Evolutionary conservation across 2,113 vertebrate species (phyloP), one percentile per base, ranked within the genome.

Genomic region (Mirounga angustirostris): DNA sequence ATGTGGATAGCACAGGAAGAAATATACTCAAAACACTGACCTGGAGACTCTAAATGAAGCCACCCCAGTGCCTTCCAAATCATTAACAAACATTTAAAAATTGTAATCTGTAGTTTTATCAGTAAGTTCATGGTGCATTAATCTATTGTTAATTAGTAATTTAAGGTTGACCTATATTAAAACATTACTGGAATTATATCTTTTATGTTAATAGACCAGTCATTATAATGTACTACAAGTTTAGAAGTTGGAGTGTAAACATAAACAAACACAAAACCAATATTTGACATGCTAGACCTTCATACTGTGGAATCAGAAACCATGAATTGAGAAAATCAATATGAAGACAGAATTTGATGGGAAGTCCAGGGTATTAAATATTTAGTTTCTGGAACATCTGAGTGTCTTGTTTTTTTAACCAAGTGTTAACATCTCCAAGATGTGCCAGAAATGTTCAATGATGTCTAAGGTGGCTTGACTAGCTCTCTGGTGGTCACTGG

Each of bases 401-500:
- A 52, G 21, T 58, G 14, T 21, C 52, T 90, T 88, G 54, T 63
- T 52, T 18, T 50, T 83, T 56, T 61, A 96, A 82, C 1, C 58
- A 93, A 52, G 28, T 71, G 18, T 82, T 86, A n/a, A 54, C 33
- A 56, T 96, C 59, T 40, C 12, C 90, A 52, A 58, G 5, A 40
- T 91, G 73, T 67, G 90, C 40, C 52, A 84, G 56, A 97, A 63
- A 52, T 26, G 14, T 22, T 97, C 88, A 97, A 13, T 28, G 65
- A 46, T 54, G 2, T 79, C 82, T 63, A 89, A 93, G 52, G n/a
- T 43, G 50, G 19, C 91, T 96, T 96, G 73, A 96, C 84, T 56
- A 93, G 85, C 67, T 89, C 40, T 90, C 12, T 79, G 3, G 69
- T 81, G 12, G 6, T n/a, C 46, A 30, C 15, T 4, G 0, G 8